Evolutionary conservation across 2,888 invertebrate genomes (phyloP).

Genomic region (Stenchaetothrips biformis): DNA sequence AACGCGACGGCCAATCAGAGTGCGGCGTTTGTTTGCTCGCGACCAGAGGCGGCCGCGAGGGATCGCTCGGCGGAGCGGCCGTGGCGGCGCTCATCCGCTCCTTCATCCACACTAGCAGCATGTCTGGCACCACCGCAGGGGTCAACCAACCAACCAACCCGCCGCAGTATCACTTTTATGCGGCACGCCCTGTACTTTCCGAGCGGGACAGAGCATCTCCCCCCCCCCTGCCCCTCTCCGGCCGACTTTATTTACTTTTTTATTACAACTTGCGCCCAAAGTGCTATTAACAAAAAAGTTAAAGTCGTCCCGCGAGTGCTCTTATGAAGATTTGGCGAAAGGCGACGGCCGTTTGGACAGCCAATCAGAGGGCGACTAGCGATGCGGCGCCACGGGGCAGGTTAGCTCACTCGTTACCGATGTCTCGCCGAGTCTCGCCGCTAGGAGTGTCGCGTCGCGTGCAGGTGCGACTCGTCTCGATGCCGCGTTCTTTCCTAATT

Average conservation of each 20-base stretch:
- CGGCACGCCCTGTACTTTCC: background rate
- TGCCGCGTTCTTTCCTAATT: no score
- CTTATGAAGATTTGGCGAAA: background rate
- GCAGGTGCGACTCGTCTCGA: no score
- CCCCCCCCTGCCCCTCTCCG: background rate
- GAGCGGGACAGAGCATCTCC: background rate
- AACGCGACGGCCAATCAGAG: background rate
- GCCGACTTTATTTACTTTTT: background rate
- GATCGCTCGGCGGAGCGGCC: background rate
- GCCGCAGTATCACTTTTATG: background rate
- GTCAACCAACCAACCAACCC: background rate
- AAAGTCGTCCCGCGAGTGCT: background rate
- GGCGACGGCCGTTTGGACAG: background rate
- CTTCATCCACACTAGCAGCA: background rate
- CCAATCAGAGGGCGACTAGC: no score
- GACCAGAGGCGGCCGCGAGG: no score
- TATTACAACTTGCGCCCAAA: background rate
- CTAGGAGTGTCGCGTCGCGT: no score
- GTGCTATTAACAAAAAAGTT: background rate
- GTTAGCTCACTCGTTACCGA: no score
- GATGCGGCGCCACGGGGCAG: no score
- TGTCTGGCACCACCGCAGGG: background rate
- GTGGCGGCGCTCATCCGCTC: background rate
- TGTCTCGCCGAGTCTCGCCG: no score
- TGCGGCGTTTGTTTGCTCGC: no score